These are phyloP conservation scores for Drosophila acutilabella DNA, from an alignment of 2,888 invertebrate genomes.

Conservation along the genomic window DNA sequence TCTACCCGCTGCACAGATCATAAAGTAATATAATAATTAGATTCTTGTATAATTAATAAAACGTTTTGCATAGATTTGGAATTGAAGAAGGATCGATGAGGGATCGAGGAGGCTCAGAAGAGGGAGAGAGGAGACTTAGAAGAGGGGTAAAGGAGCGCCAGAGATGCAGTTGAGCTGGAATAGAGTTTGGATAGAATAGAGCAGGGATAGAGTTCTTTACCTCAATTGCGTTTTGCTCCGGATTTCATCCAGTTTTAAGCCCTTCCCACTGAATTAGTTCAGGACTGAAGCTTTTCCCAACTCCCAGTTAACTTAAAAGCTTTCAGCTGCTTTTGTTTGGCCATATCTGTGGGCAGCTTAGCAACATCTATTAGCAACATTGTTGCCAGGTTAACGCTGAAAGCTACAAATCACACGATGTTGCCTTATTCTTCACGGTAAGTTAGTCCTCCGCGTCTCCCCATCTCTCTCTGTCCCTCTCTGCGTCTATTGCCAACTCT, in stretches of 20 bases:
- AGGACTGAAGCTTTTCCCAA: conserved; percentile 25
- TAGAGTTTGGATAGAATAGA: too few species aligned
- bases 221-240: too few species aligned
- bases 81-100: neutral
- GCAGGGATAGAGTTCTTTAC: too few species aligned
- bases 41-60: conserved; percentile 17
- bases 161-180: too few species aligned
- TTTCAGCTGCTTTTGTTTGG: conserved; percentile 34
- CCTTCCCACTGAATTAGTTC: neutral
- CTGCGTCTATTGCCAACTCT: neutral
- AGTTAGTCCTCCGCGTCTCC: conserved; percentile 22
- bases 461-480: conserved; percentile 1
- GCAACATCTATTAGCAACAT: conserved; percentile 77
- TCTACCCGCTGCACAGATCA: conserved; percentile 28
- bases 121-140: too few species aligned
- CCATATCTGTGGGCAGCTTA: conserved; percentile 36
- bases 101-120: too few species aligned
- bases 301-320: conserved; percentile 31
- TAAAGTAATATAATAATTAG: neutral
- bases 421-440: conserved; percentile 74
- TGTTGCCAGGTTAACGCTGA: conserved; percentile 69
- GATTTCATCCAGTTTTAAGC: too few species aligned
- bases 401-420: conserved; percentile 74
- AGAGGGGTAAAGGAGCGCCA: too few species aligned
- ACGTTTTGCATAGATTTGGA: conserved; percentile 15